Conservation (phyloP, 1,140 invertebrate species). For the Neuroterus valhalla region DNA sequence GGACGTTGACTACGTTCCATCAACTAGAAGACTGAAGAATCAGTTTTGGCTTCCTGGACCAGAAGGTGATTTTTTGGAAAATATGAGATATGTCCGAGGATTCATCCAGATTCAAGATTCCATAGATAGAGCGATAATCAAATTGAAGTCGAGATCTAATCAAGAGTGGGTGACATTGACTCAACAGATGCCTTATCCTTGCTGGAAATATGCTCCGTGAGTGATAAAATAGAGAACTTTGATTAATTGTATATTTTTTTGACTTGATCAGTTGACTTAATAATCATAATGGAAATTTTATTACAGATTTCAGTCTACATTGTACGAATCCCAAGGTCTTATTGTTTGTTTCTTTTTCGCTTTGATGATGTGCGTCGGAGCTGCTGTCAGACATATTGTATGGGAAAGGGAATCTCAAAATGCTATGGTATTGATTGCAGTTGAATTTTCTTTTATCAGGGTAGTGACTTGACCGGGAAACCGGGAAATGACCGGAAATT, state of each 20-base stretch:
- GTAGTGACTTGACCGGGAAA: no score
- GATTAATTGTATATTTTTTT: conserved; percentile 29
- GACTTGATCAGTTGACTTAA: conserved; percentile 18
- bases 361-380: conserved; percentile 78
- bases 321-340: conserved; percentile 80
- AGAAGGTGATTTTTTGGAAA: conserved; percentile 78
- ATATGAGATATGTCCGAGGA: conserved; percentile 81
- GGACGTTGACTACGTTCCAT: conserved; percentile 81
- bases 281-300: background rate
- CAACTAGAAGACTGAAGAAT: conserved; percentile 77
- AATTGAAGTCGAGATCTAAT: conserved; percentile 64
- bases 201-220: conserved; percentile 79
- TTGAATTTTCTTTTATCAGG: no score
- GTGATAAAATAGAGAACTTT: conserved; percentile 54
- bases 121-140: conserved; percentile 79
- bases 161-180: conserved; percentile 77
- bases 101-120: conserved; percentile 82
- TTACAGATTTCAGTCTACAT: conserved; percentile 78
- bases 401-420: conserved; percentile 81
- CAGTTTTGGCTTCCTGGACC: conserved; percentile 82
- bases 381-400: conserved; percentile 78
- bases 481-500: no score
- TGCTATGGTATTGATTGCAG: conserved; percentile 74
- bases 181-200: conserved; percentile 82
- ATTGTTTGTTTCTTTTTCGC: conserved; percentile 80